Evolutionary conservation across 2,888 invertebrate genomes (phyloP), one percentile per base, ranked within the genome.

Genomic region (Caenorhabditis imperialis): DNA sequence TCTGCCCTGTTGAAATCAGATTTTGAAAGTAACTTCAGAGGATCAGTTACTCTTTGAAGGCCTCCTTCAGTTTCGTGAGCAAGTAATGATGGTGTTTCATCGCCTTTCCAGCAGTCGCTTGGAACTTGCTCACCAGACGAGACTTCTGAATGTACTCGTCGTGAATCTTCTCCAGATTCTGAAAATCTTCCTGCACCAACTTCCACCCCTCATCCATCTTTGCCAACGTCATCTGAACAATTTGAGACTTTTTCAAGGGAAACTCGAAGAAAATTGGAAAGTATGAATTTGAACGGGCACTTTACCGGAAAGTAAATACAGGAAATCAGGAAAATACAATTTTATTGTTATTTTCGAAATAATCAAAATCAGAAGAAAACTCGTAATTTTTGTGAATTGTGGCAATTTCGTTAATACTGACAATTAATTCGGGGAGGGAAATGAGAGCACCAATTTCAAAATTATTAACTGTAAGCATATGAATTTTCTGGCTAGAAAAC

Each of bases 31-130:
- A 38, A 20, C n/a, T 7, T 22, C n/a, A 16, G 12, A 37, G 48
- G 25, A 42, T 14, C 16, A 37, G 92, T 92, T 91, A 95, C 95
- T 92, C 93, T 90, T 93, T 93, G 60, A 96, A 88, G 55, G 92
- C 92, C 84, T 92, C 92, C 33, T 91, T 90, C 86, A 98, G 93
- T 88, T 94, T 91, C 40, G 92, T 92, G 90, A 96, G 92, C 75
- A 95, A 92, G 90, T 97, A 96, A 84, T 93, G 92, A 89, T 97
- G 96, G 90, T 97, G 96, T 81, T 92, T 92, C 81, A 97, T 92
- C 86, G 94, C 94, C 88, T 93, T 93, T 85, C 93, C 90, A 89
- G 96, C 96, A 92, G 93, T 87, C 53, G 88, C 88, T 82, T 90
- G 90, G 7, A 84, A 72, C 22, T 82, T 77, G 30, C 86, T 86